Percentiles rank a stretch among this genome's conserved stretches.
phyloP scores from a whole-genome alignment of 2,888 invertebrate genomes.

The Thera obeliscata region DNA sequence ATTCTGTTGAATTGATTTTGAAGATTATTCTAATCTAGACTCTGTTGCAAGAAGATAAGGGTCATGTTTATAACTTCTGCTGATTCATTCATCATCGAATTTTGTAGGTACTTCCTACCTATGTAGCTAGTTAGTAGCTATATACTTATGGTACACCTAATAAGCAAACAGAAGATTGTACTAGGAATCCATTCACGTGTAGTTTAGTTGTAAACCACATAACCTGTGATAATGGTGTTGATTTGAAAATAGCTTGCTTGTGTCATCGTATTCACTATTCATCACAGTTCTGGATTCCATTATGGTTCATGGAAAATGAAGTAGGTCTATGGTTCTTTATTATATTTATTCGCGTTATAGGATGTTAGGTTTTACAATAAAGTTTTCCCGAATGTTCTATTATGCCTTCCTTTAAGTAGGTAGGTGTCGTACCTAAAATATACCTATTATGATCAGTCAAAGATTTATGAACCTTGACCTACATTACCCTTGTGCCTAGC shows the following conservation, averaged over 20 bases:
- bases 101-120: background rate
- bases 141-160: background rate
- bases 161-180: background rate
- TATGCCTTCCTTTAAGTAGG: too few species aligned
- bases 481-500: too few species aligned
- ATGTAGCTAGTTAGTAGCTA: background rate
- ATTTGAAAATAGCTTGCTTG: conserved; percentile 18
- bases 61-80: conserved; percentile 5
- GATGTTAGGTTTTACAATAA: background rate
- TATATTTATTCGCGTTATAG: background rate
- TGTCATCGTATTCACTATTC: conserved; percentile 13
- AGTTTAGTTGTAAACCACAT: conserved; percentile 29
- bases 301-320: conserved; percentile 3
- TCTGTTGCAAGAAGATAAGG: conserved; percentile 13
- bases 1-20: background rate
- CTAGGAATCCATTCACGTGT: conserved; percentile 26
- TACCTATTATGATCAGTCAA: background rate
- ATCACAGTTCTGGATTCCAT: background rate
- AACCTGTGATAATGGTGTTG: conserved; percentile 6
- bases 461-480: too few species aligned
- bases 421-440: too few species aligned
- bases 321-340: background rate
- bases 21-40: conserved; percentile 6
- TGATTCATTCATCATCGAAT: conserved; percentile 17
- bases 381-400: background rate